Base-by-base conservation (phyloP, 1,140 invertebrate genomes). In the Batillaria attramentaria region DNA sequence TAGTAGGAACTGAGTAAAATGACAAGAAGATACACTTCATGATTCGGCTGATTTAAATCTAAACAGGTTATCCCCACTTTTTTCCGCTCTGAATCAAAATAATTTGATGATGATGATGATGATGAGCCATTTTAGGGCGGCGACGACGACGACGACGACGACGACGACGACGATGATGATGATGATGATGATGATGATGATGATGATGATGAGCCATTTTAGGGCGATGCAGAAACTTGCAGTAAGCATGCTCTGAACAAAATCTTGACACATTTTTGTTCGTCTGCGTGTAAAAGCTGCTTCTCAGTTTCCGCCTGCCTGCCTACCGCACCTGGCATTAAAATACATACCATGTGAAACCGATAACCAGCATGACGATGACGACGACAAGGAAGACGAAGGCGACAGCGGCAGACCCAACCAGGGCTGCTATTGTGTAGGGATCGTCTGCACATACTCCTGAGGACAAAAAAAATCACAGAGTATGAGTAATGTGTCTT, bases 341-440 rank as follows among this genome's bases (percentile, higher is more conserved):
- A n/a, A n/a, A n/a, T n/a, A n/a, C n/a, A n/a, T n/a, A n/a, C n/a
- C n/a, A n/a, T n/a, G n/a, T n/a, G n/a, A n/a, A n/a, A n/a, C n/a
- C 24, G 6, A 70, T 3, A 16, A 31, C 42, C 6, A 70, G 5
- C 41, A 70, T 28, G 24, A 31, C n/a, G 68, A 70, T 70, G 68
- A 70, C 39, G 68, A 70, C 8, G 68, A 37, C 41, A 28, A 70
- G 68, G 41, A 70, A 39, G 41, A 70, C 16, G 42, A 70, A 70
- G 42, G 68, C 18, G 41, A 39, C 41, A 8, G 6, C 31, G 16
- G 43, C 20, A 4, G 43, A 20, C 16, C 6, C 43, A 4, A 73
- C 46, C 54, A 73, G 31, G 2, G 33, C 46, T 31, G 37, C 43
- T 3, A 73, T n/a, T 5, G 28, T 2, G 4, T 54, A 31, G 18